These are phyloP conservation scores for Aphelenchoides fujianensis DNA, from an alignment of 1,140 invertebrate species.

Conservation along the genomic window DNA sequence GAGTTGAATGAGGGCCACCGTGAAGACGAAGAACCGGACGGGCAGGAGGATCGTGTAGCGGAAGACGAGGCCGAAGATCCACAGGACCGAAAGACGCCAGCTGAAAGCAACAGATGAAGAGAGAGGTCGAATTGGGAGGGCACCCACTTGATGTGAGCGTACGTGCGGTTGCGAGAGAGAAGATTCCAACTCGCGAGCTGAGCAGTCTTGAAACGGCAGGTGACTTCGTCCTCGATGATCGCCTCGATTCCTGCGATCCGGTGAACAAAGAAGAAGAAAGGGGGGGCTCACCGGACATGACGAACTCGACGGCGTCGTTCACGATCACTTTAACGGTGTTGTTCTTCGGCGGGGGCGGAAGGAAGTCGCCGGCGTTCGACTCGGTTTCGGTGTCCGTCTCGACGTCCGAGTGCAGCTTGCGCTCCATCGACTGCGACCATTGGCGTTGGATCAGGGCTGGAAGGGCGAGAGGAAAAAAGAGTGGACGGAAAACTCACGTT, in stretches of 20 bases:
- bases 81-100: constrained; percentile 55
- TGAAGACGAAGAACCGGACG: constrained; percentile 52
- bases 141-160: constrained; percentile 54
- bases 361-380: neutral
- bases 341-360: constrained; percentile 1
- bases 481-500: neutral
- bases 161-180: constrained; percentile 55
- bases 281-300: constrained; percentile 33
- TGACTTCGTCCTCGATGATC: constrained; percentile 62
- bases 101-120: constrained; percentile 44
- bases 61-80: constrained; percentile 53
- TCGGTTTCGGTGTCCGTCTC: constrained; percentile 11
- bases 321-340: constrained; percentile 2
- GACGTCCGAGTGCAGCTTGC: constrained; percentile 16
- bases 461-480: neutral
- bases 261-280: constrained; percentile 26
- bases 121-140: constrained; percentile 4
- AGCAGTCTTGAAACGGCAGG: constrained; percentile 59
- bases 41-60: constrained; percentile 58
- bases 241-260: constrained; percentile 54
- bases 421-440: neutral
- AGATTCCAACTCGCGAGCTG: constrained; percentile 61
- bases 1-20: constrained; percentile 47
- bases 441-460: constrained; percentile 6
- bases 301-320: constrained; percentile 19